These are phyloP conservation scores for Helleia helle DNA, from an alignment of 2,888 invertebrate species.

Conservation along the genomic window DNA sequence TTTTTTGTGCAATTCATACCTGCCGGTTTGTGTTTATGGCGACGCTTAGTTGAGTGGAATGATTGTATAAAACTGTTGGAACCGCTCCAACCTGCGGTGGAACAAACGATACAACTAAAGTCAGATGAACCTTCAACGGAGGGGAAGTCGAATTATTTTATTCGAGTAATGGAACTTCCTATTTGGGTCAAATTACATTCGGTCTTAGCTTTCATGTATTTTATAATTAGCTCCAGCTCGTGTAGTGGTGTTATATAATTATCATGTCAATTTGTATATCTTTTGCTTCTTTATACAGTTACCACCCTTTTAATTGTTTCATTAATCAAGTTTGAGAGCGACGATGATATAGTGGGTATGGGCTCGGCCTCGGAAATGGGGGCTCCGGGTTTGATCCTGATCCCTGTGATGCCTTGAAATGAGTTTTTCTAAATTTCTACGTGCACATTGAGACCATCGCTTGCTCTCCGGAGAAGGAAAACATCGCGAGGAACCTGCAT, in stretches of 20 bases:
- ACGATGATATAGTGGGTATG: no score
- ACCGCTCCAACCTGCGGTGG: constrained; percentile 53
- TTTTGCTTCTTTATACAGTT: no score
- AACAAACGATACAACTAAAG: constrained; percentile 68
- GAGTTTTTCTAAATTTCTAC: no score
- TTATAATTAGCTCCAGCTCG: constrained; percentile 5
- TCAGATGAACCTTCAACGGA: constrained; percentile 48
- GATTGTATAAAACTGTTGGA: constrained; percentile 73
- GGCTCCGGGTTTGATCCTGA: no score
- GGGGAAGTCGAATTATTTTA: constrained; percentile 25
- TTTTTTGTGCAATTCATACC: constrained; percentile 70
- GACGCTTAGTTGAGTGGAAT: constrained; percentile 73
- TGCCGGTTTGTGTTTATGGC: constrained; percentile 69
- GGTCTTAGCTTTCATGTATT: constrained; percentile 9
- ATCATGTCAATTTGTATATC: no score
- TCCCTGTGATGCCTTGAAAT: no score
- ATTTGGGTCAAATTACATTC: constrained; percentile 6
- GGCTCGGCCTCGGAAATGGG: no score
- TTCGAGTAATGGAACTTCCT: constrained; percentile 13
- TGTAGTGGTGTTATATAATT: background rate
- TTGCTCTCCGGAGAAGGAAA: no score
- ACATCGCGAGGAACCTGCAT: no score
- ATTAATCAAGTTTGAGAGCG: no score
- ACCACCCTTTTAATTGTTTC: no score
- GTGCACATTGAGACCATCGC: no score